phyloP scores from a whole-genome alignment of 2,888 invertebrate genomes.

The Lasioglossum oenotherae region DNA sequence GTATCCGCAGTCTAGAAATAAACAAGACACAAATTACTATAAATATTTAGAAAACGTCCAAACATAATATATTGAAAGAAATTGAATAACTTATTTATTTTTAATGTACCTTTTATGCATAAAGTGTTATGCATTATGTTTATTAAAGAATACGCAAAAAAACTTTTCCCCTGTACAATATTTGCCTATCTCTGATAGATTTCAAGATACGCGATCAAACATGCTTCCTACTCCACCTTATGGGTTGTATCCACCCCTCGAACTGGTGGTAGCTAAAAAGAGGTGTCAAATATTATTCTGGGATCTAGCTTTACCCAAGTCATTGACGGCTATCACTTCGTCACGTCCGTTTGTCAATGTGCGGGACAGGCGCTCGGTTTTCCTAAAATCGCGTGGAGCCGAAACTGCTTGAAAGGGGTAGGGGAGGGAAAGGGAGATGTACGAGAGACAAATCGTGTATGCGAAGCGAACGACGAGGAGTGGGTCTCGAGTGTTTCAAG shows the following conservation, averaged over 20 bases:
- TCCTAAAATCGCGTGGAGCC: slow-evolving; percentile 6
- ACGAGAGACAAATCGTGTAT: slow-evolving; percentile 38
- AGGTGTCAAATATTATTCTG: background rate
- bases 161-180: background rate
- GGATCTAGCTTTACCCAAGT: background rate
- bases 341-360: background rate
- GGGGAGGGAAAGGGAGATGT: background rate
- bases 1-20: background rate
- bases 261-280: background rate
- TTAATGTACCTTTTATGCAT: background rate
- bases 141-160: too few species aligned
- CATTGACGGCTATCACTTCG: background rate
- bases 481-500: slow-evolving; percentile 60
- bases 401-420: background rate
- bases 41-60: too few species aligned
- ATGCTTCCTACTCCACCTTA: background rate
- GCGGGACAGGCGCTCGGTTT: background rate
- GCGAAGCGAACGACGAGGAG: slow-evolving; percentile 52
- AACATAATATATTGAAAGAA: background rate
- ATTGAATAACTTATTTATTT: background rate
- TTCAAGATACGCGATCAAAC: background rate
- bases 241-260: background rate
- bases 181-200: background rate
- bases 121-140: too few species aligned
- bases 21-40: too few species aligned